Evolutionary conservation across 2,888 invertebrate genomes (phyloP).

Genomic region (Teleogryllus oceanicus): DNA sequence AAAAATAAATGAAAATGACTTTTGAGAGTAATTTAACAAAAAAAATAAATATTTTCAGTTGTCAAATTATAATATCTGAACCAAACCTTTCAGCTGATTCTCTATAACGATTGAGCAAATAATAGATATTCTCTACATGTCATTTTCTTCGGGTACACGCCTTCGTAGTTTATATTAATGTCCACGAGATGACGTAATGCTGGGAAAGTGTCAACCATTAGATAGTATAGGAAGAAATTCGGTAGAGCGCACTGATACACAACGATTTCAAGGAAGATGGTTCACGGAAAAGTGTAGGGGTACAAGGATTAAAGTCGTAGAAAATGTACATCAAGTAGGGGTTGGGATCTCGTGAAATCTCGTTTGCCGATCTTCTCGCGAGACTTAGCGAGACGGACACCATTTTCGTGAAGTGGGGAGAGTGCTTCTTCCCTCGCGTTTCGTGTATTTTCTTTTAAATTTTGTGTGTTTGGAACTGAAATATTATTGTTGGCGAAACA

Average conservation of each 20-base stretch:
- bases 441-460: conserved; percentile 36
- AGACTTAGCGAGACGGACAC: conserved; percentile 38
- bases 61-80: not conserved
- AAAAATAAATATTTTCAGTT: too few species aligned
- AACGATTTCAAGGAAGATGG: too few species aligned
- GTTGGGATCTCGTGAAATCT: conserved; percentile 37
- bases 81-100: conserved; percentile 33
- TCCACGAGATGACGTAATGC: not conserved
- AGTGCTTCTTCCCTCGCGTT: conserved; percentile 38
- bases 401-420: conserved; percentile 40
- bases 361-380: conserved; percentile 37
- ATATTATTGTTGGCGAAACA: conserved; percentile 31
- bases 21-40: too few species aligned
- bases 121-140: conserved; percentile 12
- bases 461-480: conserved; percentile 35
- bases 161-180: not conserved
- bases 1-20: too few species aligned
- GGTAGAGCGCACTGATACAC: too few species aligned
- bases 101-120: conserved; percentile 19
- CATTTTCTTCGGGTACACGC: not conserved
- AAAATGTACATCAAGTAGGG: not conserved
- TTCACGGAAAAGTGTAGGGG: too few species aligned
- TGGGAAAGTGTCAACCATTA: not conserved
- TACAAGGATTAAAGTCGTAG: not conserved
- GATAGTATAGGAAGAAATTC: too few species aligned